Evolutionary conservation across 2,797 vertebrate genomes (phyloP).

Genomic region (Clarias pachynema): DNA sequence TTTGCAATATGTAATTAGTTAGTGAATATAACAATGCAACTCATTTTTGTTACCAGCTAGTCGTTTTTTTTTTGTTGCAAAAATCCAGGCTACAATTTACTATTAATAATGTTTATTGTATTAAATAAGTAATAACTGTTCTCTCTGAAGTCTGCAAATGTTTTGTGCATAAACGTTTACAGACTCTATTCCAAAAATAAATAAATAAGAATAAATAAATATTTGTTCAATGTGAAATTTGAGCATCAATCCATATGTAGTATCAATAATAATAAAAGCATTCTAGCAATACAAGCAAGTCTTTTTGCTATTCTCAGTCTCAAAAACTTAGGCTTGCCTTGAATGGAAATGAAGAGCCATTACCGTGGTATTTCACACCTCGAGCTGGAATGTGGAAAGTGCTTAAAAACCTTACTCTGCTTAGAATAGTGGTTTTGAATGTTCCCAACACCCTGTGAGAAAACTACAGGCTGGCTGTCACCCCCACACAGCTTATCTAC

Average conservation of each 20-base stretch:
- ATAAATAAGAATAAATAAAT: too few relatives aligned
- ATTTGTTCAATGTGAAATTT: background rate
- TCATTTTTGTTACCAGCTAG: background rate
- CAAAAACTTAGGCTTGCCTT: background rate
- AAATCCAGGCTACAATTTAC: background rate
- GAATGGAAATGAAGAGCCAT: background rate
- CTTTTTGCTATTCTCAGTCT: background rate
- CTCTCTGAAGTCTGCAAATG: background rate
- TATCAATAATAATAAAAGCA: background rate
- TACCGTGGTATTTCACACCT: constrained; percentile 58
- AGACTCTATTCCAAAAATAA: background rate
- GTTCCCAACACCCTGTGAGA: background rate
- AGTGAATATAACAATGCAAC: background rate
- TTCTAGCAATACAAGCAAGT: background rate
- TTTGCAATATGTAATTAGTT: background rate
- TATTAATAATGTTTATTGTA: background rate
- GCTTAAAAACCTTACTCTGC: background rate
- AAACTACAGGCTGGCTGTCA: background rate
- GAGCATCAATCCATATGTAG: background rate
- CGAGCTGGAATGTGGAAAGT: constrained; percentile 61
- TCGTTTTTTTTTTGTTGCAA: background rate
- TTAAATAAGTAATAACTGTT: background rate
- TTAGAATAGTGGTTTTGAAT: constrained; percentile 1
- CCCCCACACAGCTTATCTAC: background rate
- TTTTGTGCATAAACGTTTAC: background rate